Percentiles rank a stretch among this genome's conserved stretches.
Conservation (phyloP, 2,888 invertebrate genomes). For the Candidula unifasciata region DNA sequence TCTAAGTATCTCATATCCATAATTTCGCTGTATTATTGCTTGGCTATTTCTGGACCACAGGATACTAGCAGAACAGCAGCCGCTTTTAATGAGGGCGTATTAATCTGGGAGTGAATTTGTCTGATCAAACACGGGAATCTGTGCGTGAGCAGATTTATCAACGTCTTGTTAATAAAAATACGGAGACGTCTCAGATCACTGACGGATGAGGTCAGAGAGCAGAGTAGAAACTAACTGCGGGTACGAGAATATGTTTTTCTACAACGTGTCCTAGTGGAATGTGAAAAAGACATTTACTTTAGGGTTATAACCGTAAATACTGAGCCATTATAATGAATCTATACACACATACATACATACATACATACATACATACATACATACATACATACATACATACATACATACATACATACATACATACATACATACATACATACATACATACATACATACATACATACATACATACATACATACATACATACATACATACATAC, state of each 20-base stretch:
- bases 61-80: background rate
- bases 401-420: background rate
- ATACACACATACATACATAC: background rate
- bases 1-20: background rate
- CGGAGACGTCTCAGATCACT: constrained; percentile 1
- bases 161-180: constrained; percentile 6
- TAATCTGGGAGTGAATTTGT: background rate
- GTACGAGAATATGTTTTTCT: too few relatives aligned
- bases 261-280: too few relatives aligned
- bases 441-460: background rate
- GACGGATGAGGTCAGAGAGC: background rate
- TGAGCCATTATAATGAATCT: too few relatives aligned
- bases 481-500: background rate
- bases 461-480: background rate
- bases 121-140: background rate
- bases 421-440: background rate
- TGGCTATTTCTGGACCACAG: background rate
- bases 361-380: background rate
- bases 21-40: background rate
- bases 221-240: too few relatives aligned
- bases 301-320: too few relatives aligned
- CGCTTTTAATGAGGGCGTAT: background rate
- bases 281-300: too few relatives aligned
- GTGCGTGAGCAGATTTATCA: background rate
- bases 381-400: background rate